Conservation (phyloP, 2,113 vertebrate species). For the Gracilinanus agilis region DNA sequence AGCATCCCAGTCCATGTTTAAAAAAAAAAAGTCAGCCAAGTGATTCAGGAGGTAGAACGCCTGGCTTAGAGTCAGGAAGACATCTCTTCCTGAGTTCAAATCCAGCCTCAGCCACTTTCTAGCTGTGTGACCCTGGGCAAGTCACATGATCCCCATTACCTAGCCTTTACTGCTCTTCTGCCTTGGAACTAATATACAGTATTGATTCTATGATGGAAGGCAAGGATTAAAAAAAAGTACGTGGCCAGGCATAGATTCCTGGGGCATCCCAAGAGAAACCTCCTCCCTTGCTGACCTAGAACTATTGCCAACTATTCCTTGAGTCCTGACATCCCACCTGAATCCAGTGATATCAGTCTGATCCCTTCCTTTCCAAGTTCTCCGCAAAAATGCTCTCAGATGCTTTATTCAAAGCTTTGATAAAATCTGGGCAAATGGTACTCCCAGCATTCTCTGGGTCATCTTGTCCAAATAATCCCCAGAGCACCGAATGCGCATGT, state of each 20-base stretch:
- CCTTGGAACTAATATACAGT: no score
- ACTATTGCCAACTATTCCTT: background rate
- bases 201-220: no score
- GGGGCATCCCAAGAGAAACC: background rate
- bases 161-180: no score
- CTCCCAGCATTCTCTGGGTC: background rate
- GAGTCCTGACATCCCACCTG: background rate
- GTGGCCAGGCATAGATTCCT: background rate
- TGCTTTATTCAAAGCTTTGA: background rate
- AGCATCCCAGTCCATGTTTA: background rate
- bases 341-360: background rate
- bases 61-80: no score
- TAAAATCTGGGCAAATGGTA: background rate
- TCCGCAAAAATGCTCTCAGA: background rate
- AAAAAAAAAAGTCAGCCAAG: no score
- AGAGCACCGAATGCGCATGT: background rate
- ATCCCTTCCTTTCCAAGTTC: background rate
- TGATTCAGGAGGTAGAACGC: no score
- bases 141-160: no score
- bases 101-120: no score
- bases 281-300: background rate
- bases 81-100: no score
- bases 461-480: background rate
- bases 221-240: background rate
- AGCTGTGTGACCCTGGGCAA: no score